Evolutionary conservation across 2,888 invertebrate species (phyloP), one percentile per base, ranked within the genome.

Genomic region (Odontomyia ornata): DNA sequence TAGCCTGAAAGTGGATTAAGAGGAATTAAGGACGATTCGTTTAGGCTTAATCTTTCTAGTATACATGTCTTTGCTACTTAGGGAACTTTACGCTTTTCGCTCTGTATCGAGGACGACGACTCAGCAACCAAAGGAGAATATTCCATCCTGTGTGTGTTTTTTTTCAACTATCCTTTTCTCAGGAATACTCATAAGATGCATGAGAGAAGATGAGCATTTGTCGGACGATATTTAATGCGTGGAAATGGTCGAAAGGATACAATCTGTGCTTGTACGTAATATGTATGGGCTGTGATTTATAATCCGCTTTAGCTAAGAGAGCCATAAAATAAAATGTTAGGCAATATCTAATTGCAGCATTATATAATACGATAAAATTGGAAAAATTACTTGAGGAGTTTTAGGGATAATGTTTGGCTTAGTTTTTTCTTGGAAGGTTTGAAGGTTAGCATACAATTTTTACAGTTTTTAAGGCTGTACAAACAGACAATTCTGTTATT

Each of bases 41-140:
- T 52, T 60, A 60, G 73, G 73, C 73, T 73, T 73, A 73, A 73
- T 73, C 60, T 36, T 52, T 73, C 56, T 73, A 57, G 56, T 73
- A 73, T 56, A 73, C 73, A 73, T 57, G 47, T 36, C 52, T 25
- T 36, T 52, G 27, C 52, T 71, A 52, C 56, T 52, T 47, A 71
- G 13, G 71, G 43, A 67, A 67, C 43, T 67, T 67, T 67, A 43
- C 43, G 36, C 43, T 67, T 67, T 67, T 67, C 67, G 43, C 67
- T 60, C 23, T 60, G 60, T 60, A 60, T 60, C 15, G 60, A 25
- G 11, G 25, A 60, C 25, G 21, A 25, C 60, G 15, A 25, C 13
- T 60, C 23, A 18, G 15, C 52, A 52, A 15, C n/a, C 52, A 18
- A 18, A 52, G 4, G 52, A 52, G 9, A 36, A 36, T 36, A 3